phyloP scores from a whole-genome alignment of 2,888 invertebrate species.

The Rhamphomyia laevipes region DNA sequence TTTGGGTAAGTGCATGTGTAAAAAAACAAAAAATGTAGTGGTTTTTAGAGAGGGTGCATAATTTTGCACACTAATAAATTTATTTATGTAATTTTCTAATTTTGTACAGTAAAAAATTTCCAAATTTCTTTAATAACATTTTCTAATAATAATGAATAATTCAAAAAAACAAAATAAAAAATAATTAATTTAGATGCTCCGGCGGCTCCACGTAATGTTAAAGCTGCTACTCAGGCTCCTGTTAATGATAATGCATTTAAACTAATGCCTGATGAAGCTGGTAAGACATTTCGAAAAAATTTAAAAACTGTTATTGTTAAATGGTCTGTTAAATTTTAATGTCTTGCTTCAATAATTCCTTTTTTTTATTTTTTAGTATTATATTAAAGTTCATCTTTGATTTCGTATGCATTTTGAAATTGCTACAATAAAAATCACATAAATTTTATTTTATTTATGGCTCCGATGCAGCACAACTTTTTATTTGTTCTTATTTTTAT shows the following conservation, averaged over 20 bases:
- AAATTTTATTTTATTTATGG: no score
- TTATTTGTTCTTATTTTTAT: no score
- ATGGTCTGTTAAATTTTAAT: no score
- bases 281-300: constrained; percentile 42
- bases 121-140: neutral
- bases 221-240: constrained; percentile 51
- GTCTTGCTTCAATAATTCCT: no score
- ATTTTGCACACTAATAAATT: neutral
- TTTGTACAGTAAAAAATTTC: neutral
- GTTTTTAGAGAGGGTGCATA: no score
- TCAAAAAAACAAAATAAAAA: neutral
- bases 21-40: no score
- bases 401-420: no score
- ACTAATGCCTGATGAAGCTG: constrained; percentile 57
- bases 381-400: no score
- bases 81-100: neutral
- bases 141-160: neutral
- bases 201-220: constrained; percentile 38
- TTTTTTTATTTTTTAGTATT: no score
- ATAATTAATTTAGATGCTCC: constrained; percentile 31
- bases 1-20: constrained; percentile 51
- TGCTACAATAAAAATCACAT: no score
- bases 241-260: constrained; percentile 49
- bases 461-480: no score
- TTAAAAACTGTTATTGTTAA: neutral